Percentiles rank a stretch among this genome's conserved stretches.
These are phyloP conservation scores for Brenthis hecate DNA, from an alignment of 2,888 invertebrate species.

Conservation along the genomic window DNA sequence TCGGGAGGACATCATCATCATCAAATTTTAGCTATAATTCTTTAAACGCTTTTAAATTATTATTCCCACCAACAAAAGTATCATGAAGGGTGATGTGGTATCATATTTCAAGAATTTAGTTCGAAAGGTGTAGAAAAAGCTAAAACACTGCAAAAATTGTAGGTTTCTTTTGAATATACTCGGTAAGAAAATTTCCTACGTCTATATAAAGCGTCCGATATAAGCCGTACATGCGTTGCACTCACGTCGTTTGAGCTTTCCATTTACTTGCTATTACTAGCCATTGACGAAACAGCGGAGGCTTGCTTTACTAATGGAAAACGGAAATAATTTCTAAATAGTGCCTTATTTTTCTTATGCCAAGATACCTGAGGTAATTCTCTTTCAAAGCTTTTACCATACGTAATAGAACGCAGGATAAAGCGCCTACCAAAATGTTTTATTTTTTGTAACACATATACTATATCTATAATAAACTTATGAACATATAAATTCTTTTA, in stretches of 20 bases:
- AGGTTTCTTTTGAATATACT: neutral
- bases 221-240: conserved; percentile 20
- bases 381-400: conserved; percentile 29
- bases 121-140: neutral
- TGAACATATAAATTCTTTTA: no score
- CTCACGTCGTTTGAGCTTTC: conserved; percentile 25
- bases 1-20: no score
- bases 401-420: neutral
- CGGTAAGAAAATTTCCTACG: conserved; percentile 7
- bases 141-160: neutral
- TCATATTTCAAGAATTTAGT: neutral
- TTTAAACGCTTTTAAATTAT: no score
- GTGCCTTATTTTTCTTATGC: conserved; percentile 23
- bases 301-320: conserved; percentile 36
- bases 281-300: conserved; percentile 37
- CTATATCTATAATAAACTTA: no score
- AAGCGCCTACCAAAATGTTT: neutral
- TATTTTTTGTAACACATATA: no score
- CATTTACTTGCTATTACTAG: conserved; percentile 32
- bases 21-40: no score
- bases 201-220: conserved; percentile 6
- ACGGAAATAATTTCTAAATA: conserved; percentile 34
- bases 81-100: no score
- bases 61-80: no score
- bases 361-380: conserved; percentile 19